Evolutionary conservation across 2,888 invertebrate species (phyloP).

Genomic region (Drosophila cognata): DNA sequence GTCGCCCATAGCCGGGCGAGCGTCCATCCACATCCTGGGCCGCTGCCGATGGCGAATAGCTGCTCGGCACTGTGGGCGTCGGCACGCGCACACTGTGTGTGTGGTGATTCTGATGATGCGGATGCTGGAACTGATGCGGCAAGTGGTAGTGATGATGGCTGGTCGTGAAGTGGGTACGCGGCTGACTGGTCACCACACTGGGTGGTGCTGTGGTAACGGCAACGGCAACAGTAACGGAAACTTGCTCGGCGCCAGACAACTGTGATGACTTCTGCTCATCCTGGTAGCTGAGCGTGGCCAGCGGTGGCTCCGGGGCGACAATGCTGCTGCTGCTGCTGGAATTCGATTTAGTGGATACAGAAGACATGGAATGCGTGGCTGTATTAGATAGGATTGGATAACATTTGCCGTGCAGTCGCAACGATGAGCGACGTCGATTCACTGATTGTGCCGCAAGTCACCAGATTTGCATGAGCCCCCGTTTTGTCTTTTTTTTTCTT

Average conservation of each 20-base stretch:
- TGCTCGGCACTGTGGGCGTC: slow-evolving; percentile 79
- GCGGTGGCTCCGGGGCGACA: slow-evolving; percentile 23
- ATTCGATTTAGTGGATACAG: slow-evolving; percentile 51
- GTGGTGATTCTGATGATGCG: slow-evolving; percentile 83
- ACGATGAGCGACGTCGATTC: slow-evolving; percentile 56
- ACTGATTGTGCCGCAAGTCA: slow-evolving; percentile 51
- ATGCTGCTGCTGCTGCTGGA: slow-evolving; percentile 43
- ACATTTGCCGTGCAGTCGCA: slow-evolving; percentile 41
- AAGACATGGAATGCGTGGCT: slow-evolving; percentile 46
- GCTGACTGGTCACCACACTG: slow-evolving; percentile 65
- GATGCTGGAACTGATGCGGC: slow-evolving; percentile 84
- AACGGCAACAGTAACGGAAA: slow-evolving; percentile 12
- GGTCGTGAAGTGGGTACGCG: slow-evolving; percentile 78
- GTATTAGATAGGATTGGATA: slow-evolving; percentile 20
- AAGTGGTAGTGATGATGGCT: slow-evolving; percentile 83
- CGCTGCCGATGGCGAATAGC: slow-evolving; percentile 55
- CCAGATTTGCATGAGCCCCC: slow-evolving; percentile 43
- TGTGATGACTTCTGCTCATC: slow-evolving; percentile 57
- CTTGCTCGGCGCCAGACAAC: neutral
- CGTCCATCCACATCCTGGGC: slow-evolving; percentile 36
- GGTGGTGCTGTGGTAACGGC: slow-evolving; percentile 10
- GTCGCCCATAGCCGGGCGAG: slow-evolving; percentile 48
- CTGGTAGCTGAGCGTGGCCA: slow-evolving; percentile 70
- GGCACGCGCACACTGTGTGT: slow-evolving; percentile 81
- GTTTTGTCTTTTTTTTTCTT: slow-evolving; percentile 7